These are phyloP conservation scores for Xiphophorus hellerii DNA, from an alignment of 2,113 vertebrate genomes.

Conservation along the genomic window DNA sequence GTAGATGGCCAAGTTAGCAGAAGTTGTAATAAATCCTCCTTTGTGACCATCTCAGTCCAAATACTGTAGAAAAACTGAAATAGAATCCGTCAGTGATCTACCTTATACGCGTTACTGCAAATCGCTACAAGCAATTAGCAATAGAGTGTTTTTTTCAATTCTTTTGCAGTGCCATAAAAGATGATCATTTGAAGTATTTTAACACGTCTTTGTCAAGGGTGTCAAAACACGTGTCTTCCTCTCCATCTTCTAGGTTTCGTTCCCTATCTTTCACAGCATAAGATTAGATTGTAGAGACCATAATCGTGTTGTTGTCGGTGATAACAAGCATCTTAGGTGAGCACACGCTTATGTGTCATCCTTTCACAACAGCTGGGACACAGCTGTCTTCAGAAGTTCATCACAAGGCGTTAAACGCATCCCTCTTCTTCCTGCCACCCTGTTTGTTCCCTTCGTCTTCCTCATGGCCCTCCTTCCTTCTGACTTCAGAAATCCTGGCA, in stretches of 20 bases:
- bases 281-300: not conserved
- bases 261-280: not conserved
- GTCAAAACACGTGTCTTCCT: not conserved
- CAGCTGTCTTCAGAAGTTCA: constrained; percentile 14
- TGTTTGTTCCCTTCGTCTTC: constrained; percentile 7
- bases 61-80: too few relatives aligned
- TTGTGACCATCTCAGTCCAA: too few relatives aligned
- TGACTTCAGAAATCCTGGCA: constrained; percentile 20
- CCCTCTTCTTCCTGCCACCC: not conserved
- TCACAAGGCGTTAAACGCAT: constrained; percentile 21
- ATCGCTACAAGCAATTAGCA: too few relatives aligned
- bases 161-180: too few relatives aligned
- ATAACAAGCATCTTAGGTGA: not conserved
- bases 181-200: not conserved
- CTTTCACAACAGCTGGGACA: constrained; percentile 7
- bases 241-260: too few relatives aligned
- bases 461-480: constrained; percentile 18
- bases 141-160: too few relatives aligned
- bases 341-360: not conserved
- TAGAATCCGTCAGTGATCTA: too few relatives aligned
- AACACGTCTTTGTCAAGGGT: not conserved
- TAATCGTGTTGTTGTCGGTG: not conserved
- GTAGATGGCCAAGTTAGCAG: too few relatives aligned
- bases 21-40: too few relatives aligned
- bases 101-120: too few relatives aligned